These are phyloP conservation scores for Catharus minimus DNA, from an alignment of 2,113 vertebrate genomes.

Conservation along the genomic window DNA sequence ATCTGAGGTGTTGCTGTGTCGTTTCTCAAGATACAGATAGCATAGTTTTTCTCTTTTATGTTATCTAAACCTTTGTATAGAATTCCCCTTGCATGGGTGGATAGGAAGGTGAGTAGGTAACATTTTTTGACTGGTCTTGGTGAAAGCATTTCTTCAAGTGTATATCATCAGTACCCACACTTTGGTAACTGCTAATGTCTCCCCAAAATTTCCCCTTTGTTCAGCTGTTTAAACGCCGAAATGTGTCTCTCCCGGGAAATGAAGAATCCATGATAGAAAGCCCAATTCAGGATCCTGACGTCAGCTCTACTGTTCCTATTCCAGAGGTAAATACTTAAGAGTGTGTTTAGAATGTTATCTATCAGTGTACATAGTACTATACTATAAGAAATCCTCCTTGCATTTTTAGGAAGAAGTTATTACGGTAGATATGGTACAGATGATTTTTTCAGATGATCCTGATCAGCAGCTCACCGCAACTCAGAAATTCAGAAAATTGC, in stretches of 20 bases:
- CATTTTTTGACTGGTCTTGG: neutral
- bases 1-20: neutral
- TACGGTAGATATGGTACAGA: conserved; percentile 90
- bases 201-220: neutral
- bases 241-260: conserved; percentile 81
- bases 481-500: conserved; percentile 91
- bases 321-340: conserved; percentile 77
- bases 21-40: neutral
- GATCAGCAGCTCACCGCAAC: conserved; percentile 90
- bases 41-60: neutral
- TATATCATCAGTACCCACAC: neutral
- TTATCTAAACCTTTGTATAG: neutral
- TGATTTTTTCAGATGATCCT: conserved; percentile 91
- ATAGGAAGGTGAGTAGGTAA: neutral
- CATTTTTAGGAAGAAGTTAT: conserved; percentile 87
- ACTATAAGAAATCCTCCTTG: neutral
- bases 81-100: neutral
- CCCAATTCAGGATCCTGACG: conserved; percentile 90
- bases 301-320: conserved; percentile 90
- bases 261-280: conserved; percentile 91
- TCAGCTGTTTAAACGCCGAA: conserved; percentile 91
- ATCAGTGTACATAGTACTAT: neutral
- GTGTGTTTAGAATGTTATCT: neutral
- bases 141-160: neutral
- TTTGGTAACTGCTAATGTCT: neutral